A percentile compares a stretch with the other conserved stretches of the same genome.
Evolutionary conservation across 2,113 vertebrate genomes (phyloP).

Genomic region (Cinclus cinclus): DNA sequence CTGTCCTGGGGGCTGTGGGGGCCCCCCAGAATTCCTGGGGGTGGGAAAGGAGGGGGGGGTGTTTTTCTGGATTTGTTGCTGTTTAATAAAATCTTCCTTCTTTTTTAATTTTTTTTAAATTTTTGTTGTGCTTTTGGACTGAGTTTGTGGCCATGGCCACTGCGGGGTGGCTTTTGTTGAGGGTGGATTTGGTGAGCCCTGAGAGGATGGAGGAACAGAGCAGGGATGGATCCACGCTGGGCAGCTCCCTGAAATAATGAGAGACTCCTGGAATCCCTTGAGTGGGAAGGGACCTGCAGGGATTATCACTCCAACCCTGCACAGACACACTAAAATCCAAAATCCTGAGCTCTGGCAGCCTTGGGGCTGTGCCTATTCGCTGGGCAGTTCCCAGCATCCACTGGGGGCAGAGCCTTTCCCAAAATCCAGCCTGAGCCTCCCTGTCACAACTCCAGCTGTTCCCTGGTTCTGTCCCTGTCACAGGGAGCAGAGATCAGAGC

Average conservation of each 20-base stretch:
- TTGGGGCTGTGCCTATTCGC: neutral
- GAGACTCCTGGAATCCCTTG: neutral
- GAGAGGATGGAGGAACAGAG: neutral
- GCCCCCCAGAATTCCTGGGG: neutral
- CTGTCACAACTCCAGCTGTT: neutral
- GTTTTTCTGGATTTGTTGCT: neutral
- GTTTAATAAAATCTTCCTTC: conserved; percentile 26
- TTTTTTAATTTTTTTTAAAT: neutral
- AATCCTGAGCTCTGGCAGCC: neutral
- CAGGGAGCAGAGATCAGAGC: neutral
- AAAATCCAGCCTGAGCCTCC: neutral
- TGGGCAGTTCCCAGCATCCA: neutral
- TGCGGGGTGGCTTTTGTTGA: neutral
- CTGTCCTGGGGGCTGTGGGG: neutral
- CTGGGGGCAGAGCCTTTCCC: neutral
- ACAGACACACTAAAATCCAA: neutral
- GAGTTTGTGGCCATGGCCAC: accelerated
- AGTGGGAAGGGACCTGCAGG: neutral
- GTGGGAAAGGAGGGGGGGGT: neutral
- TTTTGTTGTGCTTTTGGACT: neutral
- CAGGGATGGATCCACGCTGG: neutral
- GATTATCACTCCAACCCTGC: neutral
- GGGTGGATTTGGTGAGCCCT: neutral
- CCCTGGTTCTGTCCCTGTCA: neutral
- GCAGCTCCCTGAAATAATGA: neutral